Percentiles rank a stretch among this genome's conserved stretches.
phyloP scores from a whole-genome alignment of 2,888 invertebrate genomes.

The Bembecia ichneumoniformis region DNA sequence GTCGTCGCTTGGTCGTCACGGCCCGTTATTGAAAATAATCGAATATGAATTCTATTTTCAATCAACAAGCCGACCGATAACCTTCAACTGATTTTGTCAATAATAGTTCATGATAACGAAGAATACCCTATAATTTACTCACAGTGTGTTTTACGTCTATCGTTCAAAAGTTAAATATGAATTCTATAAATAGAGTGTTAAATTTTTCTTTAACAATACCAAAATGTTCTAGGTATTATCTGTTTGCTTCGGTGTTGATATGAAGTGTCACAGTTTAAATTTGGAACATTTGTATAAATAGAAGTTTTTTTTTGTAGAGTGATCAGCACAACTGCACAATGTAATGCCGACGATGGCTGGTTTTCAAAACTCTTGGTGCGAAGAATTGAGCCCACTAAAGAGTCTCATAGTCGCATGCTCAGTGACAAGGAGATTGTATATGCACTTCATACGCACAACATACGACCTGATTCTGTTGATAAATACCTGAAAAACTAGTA shows the following conservation, averaged over 20 bases:
- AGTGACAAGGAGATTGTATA: constrained; percentile 97
- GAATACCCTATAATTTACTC: constrained; percentile 21
- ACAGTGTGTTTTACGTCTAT: constrained; percentile 8
- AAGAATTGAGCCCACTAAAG: constrained; percentile 94
- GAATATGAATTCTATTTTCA: not conserved
- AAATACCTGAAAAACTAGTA: constrained; percentile 93
- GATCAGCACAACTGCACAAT: constrained; percentile 44
- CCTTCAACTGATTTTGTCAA: constrained; percentile 70
- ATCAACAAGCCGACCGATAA: constrained; percentile 59
- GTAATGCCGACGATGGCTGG: constrained; percentile 81
- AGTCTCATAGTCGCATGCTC: constrained; percentile 96
- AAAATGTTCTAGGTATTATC: constrained; percentile 50
- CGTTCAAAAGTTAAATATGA: constrained; percentile 33
- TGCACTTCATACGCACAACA: constrained; percentile 95
- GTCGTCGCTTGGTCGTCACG: no score
- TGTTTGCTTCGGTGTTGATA: constrained; percentile 8
- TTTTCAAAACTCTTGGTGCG: constrained; percentile 90
- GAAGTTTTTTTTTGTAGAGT: constrained; percentile 48
- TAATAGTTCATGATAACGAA: constrained; percentile 52
- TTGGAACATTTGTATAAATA: constrained; percentile 24
- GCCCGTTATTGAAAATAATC: no score
- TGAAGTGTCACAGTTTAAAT: constrained; percentile 22
- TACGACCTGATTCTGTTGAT: constrained; percentile 89
- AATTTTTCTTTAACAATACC: constrained; percentile 40
- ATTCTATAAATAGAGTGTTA: constrained; percentile 50